Percentiles rank a stretch among this genome's conserved stretches.
These are phyloP conservation scores for Moxostoma hubbsi DNA, from an alignment of 2,797 vertebrate genomes.

Conservation along the genomic window DNA sequence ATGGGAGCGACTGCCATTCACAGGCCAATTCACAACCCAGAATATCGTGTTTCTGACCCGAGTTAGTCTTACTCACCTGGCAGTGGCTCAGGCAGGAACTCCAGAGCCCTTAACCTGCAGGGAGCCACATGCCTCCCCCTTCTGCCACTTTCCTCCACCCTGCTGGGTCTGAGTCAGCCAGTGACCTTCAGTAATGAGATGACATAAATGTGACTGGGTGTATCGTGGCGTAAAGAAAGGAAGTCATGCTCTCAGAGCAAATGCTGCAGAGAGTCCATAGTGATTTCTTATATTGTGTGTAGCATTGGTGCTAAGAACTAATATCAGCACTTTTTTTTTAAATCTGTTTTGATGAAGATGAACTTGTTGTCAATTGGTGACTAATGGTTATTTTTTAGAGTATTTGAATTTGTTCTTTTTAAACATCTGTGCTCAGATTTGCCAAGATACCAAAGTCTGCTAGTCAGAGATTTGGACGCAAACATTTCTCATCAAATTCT, in stretches of 20 bases:
- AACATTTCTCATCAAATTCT: too few relatives aligned
- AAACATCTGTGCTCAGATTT: too few relatives aligned
- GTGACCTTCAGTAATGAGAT: conserved; percentile 55
- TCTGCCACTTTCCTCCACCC: conserved; percentile 24
- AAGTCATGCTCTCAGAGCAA: conserved; percentile 39
- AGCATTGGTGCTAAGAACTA: not conserved
- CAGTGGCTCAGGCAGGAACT: conserved; percentile 53
- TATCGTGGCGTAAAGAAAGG: conserved; percentile 16
- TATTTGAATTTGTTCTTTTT: too few relatives aligned
- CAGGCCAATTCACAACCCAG: conserved; percentile 47
- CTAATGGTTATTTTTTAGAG: too few relatives aligned
- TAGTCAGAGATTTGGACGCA: too few relatives aligned
- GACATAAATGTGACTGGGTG: conserved; percentile 39
- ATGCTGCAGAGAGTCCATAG: not conserved
- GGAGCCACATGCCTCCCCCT: conserved; percentile 7
- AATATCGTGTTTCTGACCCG: conserved; percentile 61
- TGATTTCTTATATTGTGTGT: not conserved
- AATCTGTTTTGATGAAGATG: not conserved
- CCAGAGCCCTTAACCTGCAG: conserved; percentile 46
- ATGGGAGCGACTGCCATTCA: conserved; percentile 61
- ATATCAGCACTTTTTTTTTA: not conserved
- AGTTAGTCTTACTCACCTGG: conserved; percentile 59
- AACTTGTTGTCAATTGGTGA: not conserved
- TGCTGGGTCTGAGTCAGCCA: conserved; percentile 42
- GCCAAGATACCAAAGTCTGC: too few relatives aligned